Base-by-base conservation (phyloP, 2,888 invertebrate genomes). In the Bombylius discolor region DNA sequence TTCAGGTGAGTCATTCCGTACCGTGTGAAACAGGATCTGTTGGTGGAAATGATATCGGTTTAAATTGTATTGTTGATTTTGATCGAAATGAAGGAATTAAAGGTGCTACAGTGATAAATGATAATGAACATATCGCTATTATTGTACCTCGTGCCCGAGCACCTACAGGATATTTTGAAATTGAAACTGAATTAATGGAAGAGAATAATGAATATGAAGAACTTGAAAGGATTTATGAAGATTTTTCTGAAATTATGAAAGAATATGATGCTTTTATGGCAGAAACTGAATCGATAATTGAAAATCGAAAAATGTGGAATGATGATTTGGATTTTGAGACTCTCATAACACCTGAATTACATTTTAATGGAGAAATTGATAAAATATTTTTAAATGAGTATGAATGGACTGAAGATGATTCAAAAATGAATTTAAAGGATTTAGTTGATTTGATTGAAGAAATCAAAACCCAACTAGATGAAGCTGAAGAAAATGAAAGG, bases 41-140 rank as follows among this genome's bases (percentile, higher is more conserved):
- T 13, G 62, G 62, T 1, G 57, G 56, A 47, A 59, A 61, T 0
- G 58, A 61, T 0, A 63, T 62, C 49, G 74, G 72, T 4, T 66
- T 67, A 5, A 63, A 62, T 34, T 74, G 74, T 56, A 64, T 73
- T 64, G 52, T 73, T 49, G 73, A 74, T 55, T 56, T 67, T 31
- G 63, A 68, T 47, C 65, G 68, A 0, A 68, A 69, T 4, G 59
- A 49, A 0, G 74, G 73, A 4, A 61, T 74, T 0, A 58, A 59
- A 9, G 74, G 74, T 13, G 67, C 72, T 0, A 58, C 66, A 0
- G 57, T 69, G 4, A 56, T 72, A 13, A 61, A 62, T 8, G 63
- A 66, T 36, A 23, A 33, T 1, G 56, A 55, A 33, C 62, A 65
- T 8, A 66, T 71, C 9, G 59, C 64, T 13, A 32, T 74, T n/a